A percentile compares a stretch with the other conserved stretches of the same genome.
Conservation (phyloP, 2,113 vertebrate species). For the Acanthochromis polyacanthus region DNA sequence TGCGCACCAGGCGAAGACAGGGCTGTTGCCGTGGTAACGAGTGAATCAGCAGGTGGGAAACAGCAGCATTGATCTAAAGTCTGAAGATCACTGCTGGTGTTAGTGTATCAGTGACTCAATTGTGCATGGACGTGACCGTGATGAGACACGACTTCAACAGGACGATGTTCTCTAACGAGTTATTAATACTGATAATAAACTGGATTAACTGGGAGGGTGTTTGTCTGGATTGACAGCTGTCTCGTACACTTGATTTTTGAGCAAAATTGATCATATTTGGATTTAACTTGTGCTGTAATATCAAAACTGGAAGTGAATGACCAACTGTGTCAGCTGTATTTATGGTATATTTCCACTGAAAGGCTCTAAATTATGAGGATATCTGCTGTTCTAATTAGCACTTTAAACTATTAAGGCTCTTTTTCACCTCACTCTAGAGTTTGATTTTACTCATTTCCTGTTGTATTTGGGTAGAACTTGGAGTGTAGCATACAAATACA, state of each 20-base stretch:
- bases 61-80: constrained; percentile 7
- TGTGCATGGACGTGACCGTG: not conserved
- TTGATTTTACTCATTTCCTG: too few species aligned
- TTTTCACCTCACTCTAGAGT: too few species aligned
- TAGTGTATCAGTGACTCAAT: constrained; percentile 4
- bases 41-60: constrained; percentile 64
- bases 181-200: not conserved
- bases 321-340: not conserved
- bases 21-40: constrained; percentile 72
- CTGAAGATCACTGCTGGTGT: not conserved
- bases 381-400: too few species aligned
- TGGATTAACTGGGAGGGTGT: not conserved
- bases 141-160: not conserved
- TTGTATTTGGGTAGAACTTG: too few species aligned
- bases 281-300: not conserved
- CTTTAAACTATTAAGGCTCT: not conserved
- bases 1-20: constrained; percentile 36
- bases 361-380: too few species aligned
- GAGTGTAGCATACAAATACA: too few species aligned
- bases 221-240: not conserved
- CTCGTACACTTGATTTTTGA: not conserved
- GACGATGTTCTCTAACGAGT: not conserved
- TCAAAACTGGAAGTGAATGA: not conserved
- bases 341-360: too few species aligned
- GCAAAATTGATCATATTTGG: not conserved